Evolutionary conservation across 2,888 invertebrate species (phyloP).

Genomic region (Lypha dubia): DNA sequence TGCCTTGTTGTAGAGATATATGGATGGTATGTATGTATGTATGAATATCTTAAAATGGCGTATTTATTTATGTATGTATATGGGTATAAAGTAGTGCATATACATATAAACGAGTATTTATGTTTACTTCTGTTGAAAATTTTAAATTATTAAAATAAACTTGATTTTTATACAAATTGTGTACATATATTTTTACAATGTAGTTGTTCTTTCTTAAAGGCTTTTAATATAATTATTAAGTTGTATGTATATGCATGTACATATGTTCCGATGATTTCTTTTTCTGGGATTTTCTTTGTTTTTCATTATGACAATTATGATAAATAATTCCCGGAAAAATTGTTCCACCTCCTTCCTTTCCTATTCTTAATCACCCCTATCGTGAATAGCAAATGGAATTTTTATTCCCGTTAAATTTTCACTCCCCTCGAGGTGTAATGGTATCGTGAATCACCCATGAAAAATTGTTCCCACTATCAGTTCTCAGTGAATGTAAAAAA

Average conservation of each 20-base stretch:
- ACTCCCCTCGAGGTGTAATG: too few relatives aligned
- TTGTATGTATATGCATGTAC: conserved; percentile 44
- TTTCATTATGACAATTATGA: too few relatives aligned
- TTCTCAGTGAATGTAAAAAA: too few relatives aligned
- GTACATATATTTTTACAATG: conserved; percentile 50
- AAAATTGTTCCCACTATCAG: too few relatives aligned
- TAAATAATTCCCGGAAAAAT: too few relatives aligned
- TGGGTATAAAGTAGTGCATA: conserved; percentile 30
- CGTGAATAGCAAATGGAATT: too few relatives aligned
- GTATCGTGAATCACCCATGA: too few relatives aligned
- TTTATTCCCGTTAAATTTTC: too few relatives aligned
- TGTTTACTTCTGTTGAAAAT: conserved; percentile 8
- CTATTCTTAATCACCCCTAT: too few relatives aligned
- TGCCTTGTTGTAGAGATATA: conserved; percentile 4
- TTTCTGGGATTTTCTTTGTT: conserved; percentile 39
- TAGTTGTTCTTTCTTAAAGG: conserved; percentile 52
- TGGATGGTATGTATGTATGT: neutral
- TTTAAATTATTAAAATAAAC: conserved; percentile 16
- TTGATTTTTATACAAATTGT: conserved; percentile 37
- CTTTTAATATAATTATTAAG: conserved; percentile 59
- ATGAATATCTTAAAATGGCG: too few relatives aligned
- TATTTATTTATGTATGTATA: conserved; percentile 8
- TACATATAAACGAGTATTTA: neutral
- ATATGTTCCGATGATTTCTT: conserved; percentile 45
- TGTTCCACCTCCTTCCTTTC: too few relatives aligned